Conservation (phyloP, 2,113 vertebrate species). For the Telmatochromis bifrenatus region DNA sequence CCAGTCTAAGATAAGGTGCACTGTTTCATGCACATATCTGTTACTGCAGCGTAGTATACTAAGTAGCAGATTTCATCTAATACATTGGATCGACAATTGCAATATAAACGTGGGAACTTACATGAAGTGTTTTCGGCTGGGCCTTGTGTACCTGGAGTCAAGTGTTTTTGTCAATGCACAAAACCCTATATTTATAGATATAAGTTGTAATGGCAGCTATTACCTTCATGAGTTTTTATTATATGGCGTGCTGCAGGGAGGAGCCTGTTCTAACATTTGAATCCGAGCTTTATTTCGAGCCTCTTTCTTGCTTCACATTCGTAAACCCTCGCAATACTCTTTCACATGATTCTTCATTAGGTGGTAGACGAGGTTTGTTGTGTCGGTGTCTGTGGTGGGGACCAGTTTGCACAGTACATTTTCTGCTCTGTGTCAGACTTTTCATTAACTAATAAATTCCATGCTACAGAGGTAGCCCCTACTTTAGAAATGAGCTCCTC, state of each 20-base stretch:
- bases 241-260: not conserved
- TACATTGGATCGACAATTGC: not conserved
- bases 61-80: not conserved
- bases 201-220: not conserved
- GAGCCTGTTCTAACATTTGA: not conserved
- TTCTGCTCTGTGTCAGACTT: not conserved
- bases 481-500: not conserved
- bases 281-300: not conserved
- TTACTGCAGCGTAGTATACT: not conserved
- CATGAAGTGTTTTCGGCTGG: not conserved
- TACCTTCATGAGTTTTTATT: not conserved
- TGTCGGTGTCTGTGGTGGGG: not conserved
- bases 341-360: not conserved
- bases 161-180: not conserved
- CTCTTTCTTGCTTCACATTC: not conserved
- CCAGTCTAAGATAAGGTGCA: not conserved
- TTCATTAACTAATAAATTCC: not conserved
- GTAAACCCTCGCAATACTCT: fast-evolving
- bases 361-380: not conserved
- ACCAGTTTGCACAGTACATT: not conserved
- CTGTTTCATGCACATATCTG: not conserved
- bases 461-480: not conserved
- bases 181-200: not conserved
- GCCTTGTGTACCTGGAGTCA: not conserved
- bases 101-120: not conserved